Base-by-base conservation (phyloP, 2,888 invertebrate genomes). In the Agapetus fuscipes region DNA sequence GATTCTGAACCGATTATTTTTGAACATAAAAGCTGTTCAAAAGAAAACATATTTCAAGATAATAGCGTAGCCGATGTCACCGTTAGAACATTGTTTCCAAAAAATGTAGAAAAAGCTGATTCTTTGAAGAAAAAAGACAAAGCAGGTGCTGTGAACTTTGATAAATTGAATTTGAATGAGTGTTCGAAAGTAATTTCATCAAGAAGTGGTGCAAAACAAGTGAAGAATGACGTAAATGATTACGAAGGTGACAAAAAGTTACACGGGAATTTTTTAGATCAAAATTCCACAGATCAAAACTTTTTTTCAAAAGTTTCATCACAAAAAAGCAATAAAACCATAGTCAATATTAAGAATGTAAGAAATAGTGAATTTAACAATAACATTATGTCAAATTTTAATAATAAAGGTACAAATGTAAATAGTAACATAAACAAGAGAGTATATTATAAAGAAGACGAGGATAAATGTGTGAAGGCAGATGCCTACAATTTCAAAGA, bases 1-100 rank as follows among this genome's bases (percentile, higher is more conserved):
- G 61, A 59, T 46, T 63, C 54, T 0, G 68, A 69, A 41, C 70
- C 67, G 3, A 46, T 67, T 10, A 69, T 69, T 54, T 64, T 63
- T 44, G 69, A 69, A 54, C 63, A 60, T 38, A 46, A 46, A 32
- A 36, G 32, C 17, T 48, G 38, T 17, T 40, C 41, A 7, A 33
- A 39, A 30, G 41, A 44, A 9, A 64, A 65, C 36, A 52, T 54
- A 12, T 50, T 56, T 1, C 52, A 56, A 2, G 53, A 58, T 17
- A 59, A 56, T 43, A 58, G 62, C 3, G n/a, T n/a, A n/a, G 53
- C 58, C 4, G 64, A 66, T 2, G 66, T 67, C 0, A 68, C 65
- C 52, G 61, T 62, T 39, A 57, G 69, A 11, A 53, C 67, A 37
- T 66, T 69, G 50, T 55, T 70, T 25, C 68, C 69, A 11, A 34